These are phyloP conservation scores for Acrocephalus arundinaceus DNA, from an alignment of 2,113 vertebrate genomes.

Conservation along the genomic window DNA sequence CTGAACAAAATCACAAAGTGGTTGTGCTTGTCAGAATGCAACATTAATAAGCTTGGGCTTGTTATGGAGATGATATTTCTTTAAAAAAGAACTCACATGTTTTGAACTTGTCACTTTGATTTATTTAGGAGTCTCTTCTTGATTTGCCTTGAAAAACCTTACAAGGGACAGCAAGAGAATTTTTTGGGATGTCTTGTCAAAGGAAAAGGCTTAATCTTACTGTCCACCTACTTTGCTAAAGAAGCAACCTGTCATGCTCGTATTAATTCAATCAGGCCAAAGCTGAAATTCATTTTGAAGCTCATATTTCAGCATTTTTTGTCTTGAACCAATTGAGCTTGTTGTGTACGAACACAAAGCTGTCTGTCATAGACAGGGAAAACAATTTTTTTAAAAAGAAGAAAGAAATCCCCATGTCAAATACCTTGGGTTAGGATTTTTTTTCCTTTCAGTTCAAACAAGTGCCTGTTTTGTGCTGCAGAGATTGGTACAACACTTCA, in stretches of 20 bases:
- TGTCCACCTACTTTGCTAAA: not conserved
- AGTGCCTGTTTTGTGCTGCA: constrained; percentile 32
- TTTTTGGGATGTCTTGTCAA: not conserved
- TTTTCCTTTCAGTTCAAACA: constrained; percentile 46
- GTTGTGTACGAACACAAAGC: not conserved
- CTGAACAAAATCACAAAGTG: constrained; percentile 17
- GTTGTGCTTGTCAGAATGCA: constrained; percentile 35
- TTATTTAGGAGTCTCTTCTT: constrained; percentile 26
- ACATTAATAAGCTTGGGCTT: constrained; percentile 43
- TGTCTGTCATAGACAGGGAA: constrained; percentile 7
- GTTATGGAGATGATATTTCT: not conserved
- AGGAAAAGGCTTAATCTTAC: not conserved
- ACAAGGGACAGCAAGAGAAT: not conserved
- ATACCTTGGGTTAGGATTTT: not conserved
- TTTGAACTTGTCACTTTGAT: constrained; percentile 57
- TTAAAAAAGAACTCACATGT: not conserved
- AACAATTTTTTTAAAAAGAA: not conserved
- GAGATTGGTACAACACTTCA: constrained; percentile 33
- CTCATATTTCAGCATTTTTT: not conserved
- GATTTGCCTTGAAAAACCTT: constrained; percentile 31
- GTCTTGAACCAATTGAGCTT: constrained; percentile 1
- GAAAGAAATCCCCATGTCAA: not conserved
- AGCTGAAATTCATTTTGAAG: constrained; percentile 33
- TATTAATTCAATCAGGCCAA: constrained; percentile 37
- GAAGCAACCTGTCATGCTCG: not conserved